A percentile compares a stretch with the other conserved stretches of the same genome.
These are phyloP conservation scores for Helicolenus hilgendorfi DNA, from an alignment of 2,797 vertebrate species.

Conservation along the genomic window DNA sequence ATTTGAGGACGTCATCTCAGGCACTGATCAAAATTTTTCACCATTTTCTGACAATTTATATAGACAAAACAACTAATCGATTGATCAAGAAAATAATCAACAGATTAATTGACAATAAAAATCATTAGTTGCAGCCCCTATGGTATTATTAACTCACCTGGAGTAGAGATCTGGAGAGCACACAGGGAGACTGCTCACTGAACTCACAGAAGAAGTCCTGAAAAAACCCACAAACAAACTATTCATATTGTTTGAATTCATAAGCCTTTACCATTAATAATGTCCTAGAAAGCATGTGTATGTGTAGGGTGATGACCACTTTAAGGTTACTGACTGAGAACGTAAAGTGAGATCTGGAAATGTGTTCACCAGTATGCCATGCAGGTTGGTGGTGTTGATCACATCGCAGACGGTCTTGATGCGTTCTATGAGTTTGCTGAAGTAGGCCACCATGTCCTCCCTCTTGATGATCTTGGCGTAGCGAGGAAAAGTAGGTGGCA, in stretches of 20 bases:
- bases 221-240: constrained; percentile 8
- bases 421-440: constrained; percentile 97
- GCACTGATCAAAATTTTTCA: too few species aligned
- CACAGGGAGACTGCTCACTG: constrained; percentile 98
- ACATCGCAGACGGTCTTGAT: constrained; percentile 98
- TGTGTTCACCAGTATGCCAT: constrained; percentile 95
- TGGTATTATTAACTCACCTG: constrained; percentile 88
- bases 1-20: too few species aligned
- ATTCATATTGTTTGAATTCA: constrained; percentile 9
- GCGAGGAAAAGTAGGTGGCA: constrained; percentile 98
- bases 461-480: constrained; percentile 99
- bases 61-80: too few species aligned
- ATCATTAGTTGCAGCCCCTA: too few species aligned
- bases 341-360: not conserved
- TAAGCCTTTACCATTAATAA: not conserved
- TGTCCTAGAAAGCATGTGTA: not conserved
- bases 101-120: too few species aligned
- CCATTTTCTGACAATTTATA: too few species aligned
- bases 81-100: too few species aligned
- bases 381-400: constrained; percentile 97
- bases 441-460: constrained; percentile 99
- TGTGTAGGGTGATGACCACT: not conserved
- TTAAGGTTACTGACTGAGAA: not conserved
- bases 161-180: constrained; percentile 97
- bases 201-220: constrained; percentile 99